These are phyloP conservation scores for Smutsia temminckii DNA, from an alignment of 2,797 vertebrate species.

Conservation along the genomic window DNA sequence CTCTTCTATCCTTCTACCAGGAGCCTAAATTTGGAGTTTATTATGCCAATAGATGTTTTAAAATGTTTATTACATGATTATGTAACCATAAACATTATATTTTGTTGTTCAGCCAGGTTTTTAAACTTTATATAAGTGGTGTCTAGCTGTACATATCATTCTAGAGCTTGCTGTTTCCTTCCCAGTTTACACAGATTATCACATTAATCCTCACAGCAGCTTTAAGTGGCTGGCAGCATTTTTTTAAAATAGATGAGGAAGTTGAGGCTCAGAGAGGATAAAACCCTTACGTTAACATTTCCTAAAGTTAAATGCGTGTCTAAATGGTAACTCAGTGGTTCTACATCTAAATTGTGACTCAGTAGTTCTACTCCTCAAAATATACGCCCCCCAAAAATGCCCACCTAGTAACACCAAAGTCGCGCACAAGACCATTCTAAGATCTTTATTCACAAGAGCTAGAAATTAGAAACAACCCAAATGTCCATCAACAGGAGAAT, in stretches of 20 bases:
- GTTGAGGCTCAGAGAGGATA: neutral
- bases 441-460: neutral
- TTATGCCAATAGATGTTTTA: neutral
- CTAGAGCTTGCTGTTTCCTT: neutral
- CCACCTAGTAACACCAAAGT: neutral
- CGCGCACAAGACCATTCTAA: accelerated
- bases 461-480: neutral
- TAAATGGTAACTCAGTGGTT: neutral
- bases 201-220: neutral
- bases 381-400: neutral
- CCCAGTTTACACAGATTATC: neutral
- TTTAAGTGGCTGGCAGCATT: neutral
- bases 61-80: neutral
- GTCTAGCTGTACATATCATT: neutral
- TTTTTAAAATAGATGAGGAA: neutral
- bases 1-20: neutral
- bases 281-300: neutral
- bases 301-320: accelerated
- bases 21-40: neutral
- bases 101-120: neutral
- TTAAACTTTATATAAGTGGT: neutral
- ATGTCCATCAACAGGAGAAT: neutral
- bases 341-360: neutral
- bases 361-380: neutral
- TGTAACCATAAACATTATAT: neutral